Conservation (phyloP, 2,113 vertebrate genomes). For the Phylloscopus trochilus region DNA sequence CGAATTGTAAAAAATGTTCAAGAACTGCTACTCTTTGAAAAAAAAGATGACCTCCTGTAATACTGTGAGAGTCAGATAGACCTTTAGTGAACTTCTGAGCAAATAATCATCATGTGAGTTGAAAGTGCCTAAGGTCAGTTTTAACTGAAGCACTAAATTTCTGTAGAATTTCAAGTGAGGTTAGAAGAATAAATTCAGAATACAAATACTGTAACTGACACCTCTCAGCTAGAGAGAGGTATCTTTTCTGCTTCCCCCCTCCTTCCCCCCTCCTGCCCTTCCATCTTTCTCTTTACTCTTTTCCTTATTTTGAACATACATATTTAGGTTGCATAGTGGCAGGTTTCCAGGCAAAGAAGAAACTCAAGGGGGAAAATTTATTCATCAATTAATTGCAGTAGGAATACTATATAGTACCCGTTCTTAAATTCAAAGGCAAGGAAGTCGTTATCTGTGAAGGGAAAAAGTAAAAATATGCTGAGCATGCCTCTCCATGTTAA, state of each 20-base stretch:
- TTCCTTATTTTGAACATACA: not conserved
- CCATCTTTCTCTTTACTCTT: not conserved
- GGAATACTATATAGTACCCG: not conserved
- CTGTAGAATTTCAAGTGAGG: not conserved
- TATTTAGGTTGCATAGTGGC: not conserved
- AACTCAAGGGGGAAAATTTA: not conserved
- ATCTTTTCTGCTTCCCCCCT: not conserved
- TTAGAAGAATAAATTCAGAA: conserved; percentile 6
- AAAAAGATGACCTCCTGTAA: not conserved
- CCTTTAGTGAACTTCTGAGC: conserved; percentile 19
- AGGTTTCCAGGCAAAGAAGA: not conserved
- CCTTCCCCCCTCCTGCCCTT: not conserved
- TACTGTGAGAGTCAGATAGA: not conserved
- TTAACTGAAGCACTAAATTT: conserved; percentile 1
- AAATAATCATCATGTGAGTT: conserved; percentile 29
- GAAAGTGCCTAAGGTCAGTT: conserved; percentile 12
- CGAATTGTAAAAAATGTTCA: not conserved
- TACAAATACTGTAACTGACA: not conserved
- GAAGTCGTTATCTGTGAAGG: not conserved
- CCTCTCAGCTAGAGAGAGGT: not conserved
- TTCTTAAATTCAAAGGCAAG: conserved; percentile 40
- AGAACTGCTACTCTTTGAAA: not conserved
- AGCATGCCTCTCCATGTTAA: conserved; percentile 29
- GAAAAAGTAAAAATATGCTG: conserved; percentile 34
- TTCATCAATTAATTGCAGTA: conserved; percentile 27